phyloP scores from a whole-genome alignment of 2,113 vertebrate species.

The Vimba vimba region DNA sequence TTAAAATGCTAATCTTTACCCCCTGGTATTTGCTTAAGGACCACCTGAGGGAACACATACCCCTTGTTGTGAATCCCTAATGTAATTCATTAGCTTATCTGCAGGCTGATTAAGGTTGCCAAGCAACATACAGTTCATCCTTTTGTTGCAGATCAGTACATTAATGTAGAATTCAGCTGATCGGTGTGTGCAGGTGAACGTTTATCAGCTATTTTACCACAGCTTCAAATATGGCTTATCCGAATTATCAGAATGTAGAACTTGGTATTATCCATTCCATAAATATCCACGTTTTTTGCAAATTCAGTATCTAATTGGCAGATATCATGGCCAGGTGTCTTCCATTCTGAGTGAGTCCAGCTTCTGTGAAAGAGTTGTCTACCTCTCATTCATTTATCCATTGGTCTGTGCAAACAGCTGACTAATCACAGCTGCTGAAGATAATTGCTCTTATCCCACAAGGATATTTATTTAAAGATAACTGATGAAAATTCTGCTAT shows the following conservation, averaged over 20 bases:
- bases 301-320: neutral
- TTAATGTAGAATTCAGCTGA: neutral
- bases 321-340: constrained; percentile 12
- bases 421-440: constrained; percentile 14
- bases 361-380: neutral
- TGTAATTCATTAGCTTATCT: neutral
- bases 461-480: neutral
- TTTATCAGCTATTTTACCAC: neutral
- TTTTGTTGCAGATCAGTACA: neutral
- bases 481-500: neutral
- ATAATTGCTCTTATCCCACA: neutral
- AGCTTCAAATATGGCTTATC: neutral
- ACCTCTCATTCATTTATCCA: constrained; percentile 9
- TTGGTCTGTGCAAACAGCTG: constrained; percentile 1
- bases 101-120: neutral
- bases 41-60: neutral
- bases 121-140: neutral
- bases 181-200: neutral
- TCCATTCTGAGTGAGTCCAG: neutral
- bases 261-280: neutral
- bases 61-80: neutral
- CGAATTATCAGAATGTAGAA: neutral
- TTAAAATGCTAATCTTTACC: neutral
- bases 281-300: neutral
- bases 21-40: neutral